Evolutionary conservation across 2,113 vertebrate species (phyloP), one percentile per base, ranked within the genome.

Genomic region (Callipepla californica): DNA sequence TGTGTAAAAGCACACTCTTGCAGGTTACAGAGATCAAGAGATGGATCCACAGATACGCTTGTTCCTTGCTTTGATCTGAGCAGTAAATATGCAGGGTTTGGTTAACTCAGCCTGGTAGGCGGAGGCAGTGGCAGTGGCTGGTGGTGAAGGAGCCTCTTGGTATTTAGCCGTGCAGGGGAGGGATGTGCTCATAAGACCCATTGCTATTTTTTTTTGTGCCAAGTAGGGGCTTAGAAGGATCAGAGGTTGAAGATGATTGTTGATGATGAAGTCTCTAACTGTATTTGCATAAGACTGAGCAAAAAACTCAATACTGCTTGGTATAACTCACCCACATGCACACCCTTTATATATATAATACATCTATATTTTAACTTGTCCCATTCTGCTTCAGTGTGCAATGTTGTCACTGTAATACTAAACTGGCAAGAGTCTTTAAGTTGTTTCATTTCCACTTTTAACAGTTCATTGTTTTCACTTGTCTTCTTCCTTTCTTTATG

Each of bases 391-490:
- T 96, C 94, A 57, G 80, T 94, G 51, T 94, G 85, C 78, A 80
- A 21, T 97, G 89, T 96, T 95, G 76, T 96, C 96, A 96, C 91
- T 96, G 5, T 95, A 96, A 97, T 95, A 93, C 97, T 97, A 97
- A 98, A 97, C 96, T 97, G 96, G 96, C 97, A 97, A 97, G 93
- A 91, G 76, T 94, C 97, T 96, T 97, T 95, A 95, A 95, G 92
- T 97, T n/a, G 50, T 97, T 97, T 93, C 97, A 97, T 98, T 97
- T 96, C 91, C 96, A 97, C 97, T 97, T 95, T 92, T 98, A 98
- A 98, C 97, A 95, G 83, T 96, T 97, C 92, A 93, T 95, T 93
- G 95, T 97, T 97, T 97, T 97, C 95, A 97, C 94, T 96, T 94
- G 90, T 97, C 92, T 85, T 96, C 92, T 96, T 97, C 86, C 96